Base-by-base conservation (phyloP, 92 coral and sea anemone genomes). In the Meandrina meandrites region DNA sequence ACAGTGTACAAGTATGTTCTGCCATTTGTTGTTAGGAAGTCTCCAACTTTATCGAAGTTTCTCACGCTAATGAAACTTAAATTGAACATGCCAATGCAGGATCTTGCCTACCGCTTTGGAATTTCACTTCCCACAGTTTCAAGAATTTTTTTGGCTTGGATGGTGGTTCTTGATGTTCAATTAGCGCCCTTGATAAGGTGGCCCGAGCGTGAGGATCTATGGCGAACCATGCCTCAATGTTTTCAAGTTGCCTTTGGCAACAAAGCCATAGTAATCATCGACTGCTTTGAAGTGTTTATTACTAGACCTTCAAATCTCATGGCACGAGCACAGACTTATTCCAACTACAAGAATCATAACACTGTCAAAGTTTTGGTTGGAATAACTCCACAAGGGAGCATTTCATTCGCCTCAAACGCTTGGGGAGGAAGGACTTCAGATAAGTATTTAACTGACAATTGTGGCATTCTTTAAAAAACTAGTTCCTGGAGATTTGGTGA, bases 1-100 rank as follows among this genome's bases (percentile, higher is more conserved):
- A 80, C 91, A 74, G 88, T 89, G 32, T 89, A 35, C 50, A 79
- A 79, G 64, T 53, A 89, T 71, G 91, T 79, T 74, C 70, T 88
- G 57, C 37, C 80, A 28, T 73, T 74, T 35, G 81, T 75, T 73
- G 21, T 48, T 45, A 84, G 81, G 56, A 84, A 57, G 72, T 74
- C 88, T 18, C 81, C 81, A 62, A 84, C 81, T 7, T 42, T 74
- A 15, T 84, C 80, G 54, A 28, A 71, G 51, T 84, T 84, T 60
- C 81, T 84, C 71, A 74, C 81, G 22, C 54, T 54, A 35, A 84
- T 74, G 88, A n/a, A n/a, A n/a, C n/a, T n/a, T n/a, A n/a, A n/a
- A n/a, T n/a, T n/a, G n/a, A n/a, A n/a, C n/a, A n/a, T n/a, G n/a
- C n/a, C n/a, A n/a, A n/a, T n/a, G n/a, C n/a, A n/a, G n/a, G n/a